Evolutionary conservation across 2,888 invertebrate genomes (phyloP).

Genomic region (Sarcophaga rosellei): DNA sequence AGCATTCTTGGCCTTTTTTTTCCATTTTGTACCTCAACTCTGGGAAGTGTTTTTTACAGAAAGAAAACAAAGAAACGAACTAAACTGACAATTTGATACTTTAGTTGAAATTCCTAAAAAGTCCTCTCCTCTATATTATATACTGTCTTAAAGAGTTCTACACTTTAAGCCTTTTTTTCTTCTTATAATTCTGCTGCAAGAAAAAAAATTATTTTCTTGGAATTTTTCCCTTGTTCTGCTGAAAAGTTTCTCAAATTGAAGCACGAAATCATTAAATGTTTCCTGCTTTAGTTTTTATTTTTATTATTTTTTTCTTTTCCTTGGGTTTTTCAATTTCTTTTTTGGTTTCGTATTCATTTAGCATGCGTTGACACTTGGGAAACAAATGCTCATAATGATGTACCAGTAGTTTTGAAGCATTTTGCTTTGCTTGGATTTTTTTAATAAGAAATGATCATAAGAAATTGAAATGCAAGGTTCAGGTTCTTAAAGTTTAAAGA

Average conservation of each 20-base stretch:
- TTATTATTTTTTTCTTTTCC: background rate
- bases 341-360: background rate
- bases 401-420: constrained; percentile 22
- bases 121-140: no score
- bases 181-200: constrained; percentile 1
- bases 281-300: background rate
- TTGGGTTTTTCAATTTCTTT: background rate
- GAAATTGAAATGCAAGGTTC: no score
- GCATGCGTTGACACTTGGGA: constrained; percentile 23
- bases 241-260: background rate
- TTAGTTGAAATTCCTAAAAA: background rate
- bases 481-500: no score
- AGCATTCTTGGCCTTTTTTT: background rate
- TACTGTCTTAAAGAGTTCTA: background rate
- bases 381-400: constrained; percentile 22
- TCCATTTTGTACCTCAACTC: constrained; percentile 2
- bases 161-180: constrained; percentile 9
- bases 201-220: background rate
- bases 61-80: no score
- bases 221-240: background rate
- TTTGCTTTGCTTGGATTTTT: background rate
- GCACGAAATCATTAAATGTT: constrained; percentile 38
- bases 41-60: no score
- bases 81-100: background rate
- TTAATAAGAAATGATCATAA: no score